Conservation (phyloP, 64 coral and sea anemone genomes). For the Cladopsammia gracilis region DNA sequence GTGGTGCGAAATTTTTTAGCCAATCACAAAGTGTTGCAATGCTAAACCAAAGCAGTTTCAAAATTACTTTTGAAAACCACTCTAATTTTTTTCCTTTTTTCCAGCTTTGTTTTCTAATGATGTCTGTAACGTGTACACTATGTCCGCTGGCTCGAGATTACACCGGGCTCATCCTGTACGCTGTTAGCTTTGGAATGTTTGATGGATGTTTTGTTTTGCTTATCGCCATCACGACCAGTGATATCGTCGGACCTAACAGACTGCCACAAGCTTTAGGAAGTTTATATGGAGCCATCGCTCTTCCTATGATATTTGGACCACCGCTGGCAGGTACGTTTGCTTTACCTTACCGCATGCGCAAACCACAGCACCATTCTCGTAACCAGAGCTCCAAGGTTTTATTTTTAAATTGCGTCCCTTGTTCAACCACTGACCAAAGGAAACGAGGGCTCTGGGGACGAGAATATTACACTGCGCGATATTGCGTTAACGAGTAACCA, state of each 20-base stretch:
- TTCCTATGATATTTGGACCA: slow-evolving; percentile 84
- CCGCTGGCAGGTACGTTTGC: slow-evolving; percentile 79
- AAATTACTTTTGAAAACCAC: neutral
- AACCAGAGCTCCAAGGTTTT: too few species aligned
- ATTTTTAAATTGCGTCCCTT: too few species aligned
- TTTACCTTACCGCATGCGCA: too few species aligned
- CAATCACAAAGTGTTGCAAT: too few species aligned
- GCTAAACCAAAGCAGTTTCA: too few species aligned
- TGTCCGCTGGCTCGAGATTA: slow-evolving; percentile 79
- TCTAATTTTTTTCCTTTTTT: neutral
- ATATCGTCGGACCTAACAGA: slow-evolving; percentile 78
- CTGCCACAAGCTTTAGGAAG: slow-evolving; percentile 73
- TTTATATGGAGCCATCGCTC: slow-evolving; percentile 73
- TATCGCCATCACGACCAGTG: slow-evolving; percentile 79
- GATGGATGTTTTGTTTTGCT: slow-evolving; percentile 89
- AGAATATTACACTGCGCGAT: too few species aligned
- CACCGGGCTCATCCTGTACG: slow-evolving; percentile 79
- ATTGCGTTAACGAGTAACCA: too few species aligned
- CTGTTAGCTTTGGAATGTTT: slow-evolving; percentile 72
- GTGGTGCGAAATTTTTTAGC: too few species aligned
- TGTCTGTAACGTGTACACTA: slow-evolving; percentile 80
- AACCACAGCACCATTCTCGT: too few species aligned
- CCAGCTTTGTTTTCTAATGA: slow-evolving; percentile 86
- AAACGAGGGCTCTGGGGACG: too few species aligned
- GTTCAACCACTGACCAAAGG: too few species aligned